Evolutionary conservation across 2,888 invertebrate species (phyloP).

Genomic region (Hydropsyche betteni): DNA sequence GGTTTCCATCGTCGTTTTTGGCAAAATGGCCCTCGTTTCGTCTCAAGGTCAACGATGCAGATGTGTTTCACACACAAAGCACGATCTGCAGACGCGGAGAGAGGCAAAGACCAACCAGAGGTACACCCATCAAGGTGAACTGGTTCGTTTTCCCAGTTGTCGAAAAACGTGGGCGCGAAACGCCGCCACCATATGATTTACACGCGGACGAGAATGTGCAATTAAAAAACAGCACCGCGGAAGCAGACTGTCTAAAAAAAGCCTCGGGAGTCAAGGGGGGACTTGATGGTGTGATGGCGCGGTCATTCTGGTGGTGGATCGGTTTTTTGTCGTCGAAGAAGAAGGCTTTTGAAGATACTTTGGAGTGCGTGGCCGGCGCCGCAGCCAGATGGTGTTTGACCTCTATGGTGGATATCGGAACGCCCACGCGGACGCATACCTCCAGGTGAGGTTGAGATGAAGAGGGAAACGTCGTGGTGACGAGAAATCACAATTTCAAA

Average conservation of each 20-base stretch:
- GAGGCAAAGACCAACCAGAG: slow-evolving; percentile 9
- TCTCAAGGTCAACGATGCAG: slow-evolving; percentile 30
- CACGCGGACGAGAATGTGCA: not conserved
- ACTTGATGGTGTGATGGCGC: no score
- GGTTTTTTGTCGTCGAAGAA: no score
- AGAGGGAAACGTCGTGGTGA: no score
- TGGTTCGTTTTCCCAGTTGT: slow-evolving; percentile 36
- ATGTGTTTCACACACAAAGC: slow-evolving; percentile 14
- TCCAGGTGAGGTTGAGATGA: no score
- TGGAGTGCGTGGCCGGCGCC: slow-evolving; percentile 9
- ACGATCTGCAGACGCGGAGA: not conserved
- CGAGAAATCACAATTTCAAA: no score
- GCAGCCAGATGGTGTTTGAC: slow-evolving; percentile 35
- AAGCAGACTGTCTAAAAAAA: not conserved
- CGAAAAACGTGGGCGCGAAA: slow-evolving; percentile 30
- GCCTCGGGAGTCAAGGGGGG: no score
- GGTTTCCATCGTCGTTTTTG: no score
- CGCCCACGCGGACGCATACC: slow-evolving; percentile 23
- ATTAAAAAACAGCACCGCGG: not conserved
- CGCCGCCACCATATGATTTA: slow-evolving; percentile 17
- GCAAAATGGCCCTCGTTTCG: not conserved
- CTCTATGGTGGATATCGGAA: slow-evolving; percentile 18
- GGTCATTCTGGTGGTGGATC: no score
- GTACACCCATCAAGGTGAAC: slow-evolving; percentile 36
- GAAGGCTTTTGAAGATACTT: no score